These are phyloP conservation scores for Poliocrania exsul DNA, from an alignment of 2,797 vertebrate species.

Conservation along the genomic window DNA sequence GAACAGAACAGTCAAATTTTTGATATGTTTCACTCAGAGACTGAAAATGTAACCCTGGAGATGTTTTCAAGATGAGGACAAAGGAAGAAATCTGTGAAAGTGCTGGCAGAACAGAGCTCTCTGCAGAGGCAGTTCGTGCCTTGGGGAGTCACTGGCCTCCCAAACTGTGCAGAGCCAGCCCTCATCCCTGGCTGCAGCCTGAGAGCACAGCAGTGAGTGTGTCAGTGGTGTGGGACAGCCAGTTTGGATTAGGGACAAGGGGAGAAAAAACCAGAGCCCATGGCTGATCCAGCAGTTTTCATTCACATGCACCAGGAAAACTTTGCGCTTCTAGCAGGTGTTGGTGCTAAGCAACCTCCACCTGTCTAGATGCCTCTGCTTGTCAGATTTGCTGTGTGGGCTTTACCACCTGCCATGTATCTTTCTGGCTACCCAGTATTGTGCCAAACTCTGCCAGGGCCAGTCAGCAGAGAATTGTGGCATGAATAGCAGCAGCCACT, in stretches of 20 bases:
- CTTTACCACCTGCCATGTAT: neutral
- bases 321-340: neutral
- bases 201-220: neutral
- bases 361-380: neutral
- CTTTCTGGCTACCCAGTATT: neutral
- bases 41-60: neutral
- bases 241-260: neutral
- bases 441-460: slow-evolving; percentile 4
- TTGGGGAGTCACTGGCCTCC: neutral
- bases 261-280: neutral
- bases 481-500: neutral
- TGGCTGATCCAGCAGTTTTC: neutral
- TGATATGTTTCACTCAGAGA: neutral
- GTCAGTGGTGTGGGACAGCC: neutral
- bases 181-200: neutral
- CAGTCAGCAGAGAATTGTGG: neutral
- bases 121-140: neutral
- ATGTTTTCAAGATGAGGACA: neutral
- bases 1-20: neutral
- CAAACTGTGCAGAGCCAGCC: neutral
- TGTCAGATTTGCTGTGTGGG: neutral
- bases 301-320: neutral
- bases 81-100: neutral
- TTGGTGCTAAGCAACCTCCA: neutral
- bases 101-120: neutral